Conservation (phyloP, 2,113 vertebrate genomes). For the Panthera tigris region DNA sequence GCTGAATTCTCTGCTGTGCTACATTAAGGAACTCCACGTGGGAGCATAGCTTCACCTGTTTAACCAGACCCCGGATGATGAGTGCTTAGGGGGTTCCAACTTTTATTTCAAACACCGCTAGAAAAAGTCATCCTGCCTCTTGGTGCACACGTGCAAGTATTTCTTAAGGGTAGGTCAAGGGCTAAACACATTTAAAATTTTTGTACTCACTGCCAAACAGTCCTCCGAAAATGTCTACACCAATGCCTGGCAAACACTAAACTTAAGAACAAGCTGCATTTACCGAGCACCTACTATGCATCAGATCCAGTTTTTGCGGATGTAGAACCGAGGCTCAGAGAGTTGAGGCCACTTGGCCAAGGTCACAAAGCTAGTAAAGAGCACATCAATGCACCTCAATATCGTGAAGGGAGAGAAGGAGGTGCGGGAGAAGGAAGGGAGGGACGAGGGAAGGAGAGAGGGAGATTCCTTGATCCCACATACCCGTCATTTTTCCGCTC, state of each 20-base stretch:
- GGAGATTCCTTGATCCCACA: background rate
- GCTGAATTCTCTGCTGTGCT: accelerated
- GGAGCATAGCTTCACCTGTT: background rate
- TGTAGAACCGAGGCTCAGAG: background rate
- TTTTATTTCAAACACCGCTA: background rate
- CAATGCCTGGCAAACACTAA: background rate
- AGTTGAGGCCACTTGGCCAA: background rate
- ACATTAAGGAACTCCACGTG: background rate
- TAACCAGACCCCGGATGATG: background rate
- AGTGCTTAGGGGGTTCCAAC: background rate
- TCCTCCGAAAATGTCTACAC: background rate
- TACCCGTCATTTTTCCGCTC: background rate
- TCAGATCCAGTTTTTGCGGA: background rate
- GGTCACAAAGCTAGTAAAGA: background rate
- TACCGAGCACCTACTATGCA: background rate
- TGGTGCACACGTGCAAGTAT: background rate
- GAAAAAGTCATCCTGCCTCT: background rate
- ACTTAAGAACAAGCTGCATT: background rate
- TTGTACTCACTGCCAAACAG: background rate
- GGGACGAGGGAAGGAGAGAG: background rate
- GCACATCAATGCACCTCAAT: background rate
- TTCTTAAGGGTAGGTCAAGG: background rate
- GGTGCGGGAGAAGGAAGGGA: too few species aligned
- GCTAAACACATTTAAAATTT: background rate
- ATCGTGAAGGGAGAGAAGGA: background rate